Evolutionary conservation across 2,888 invertebrate genomes (phyloP), one percentile per base, ranked within the genome.

Genomic region (Epirrhoe alternata): DNA sequence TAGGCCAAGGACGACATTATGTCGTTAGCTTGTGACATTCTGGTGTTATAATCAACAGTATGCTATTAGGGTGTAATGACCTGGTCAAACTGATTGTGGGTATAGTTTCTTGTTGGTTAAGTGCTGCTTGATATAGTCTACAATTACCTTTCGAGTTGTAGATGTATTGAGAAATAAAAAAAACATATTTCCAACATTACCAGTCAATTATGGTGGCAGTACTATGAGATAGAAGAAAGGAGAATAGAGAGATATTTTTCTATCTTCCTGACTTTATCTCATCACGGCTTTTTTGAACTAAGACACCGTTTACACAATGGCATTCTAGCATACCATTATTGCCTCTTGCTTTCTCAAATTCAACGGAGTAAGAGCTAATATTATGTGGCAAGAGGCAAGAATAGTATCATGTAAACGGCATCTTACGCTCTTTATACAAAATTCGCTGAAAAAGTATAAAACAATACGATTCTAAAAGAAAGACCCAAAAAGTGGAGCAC

Each of bases 1-100:
- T 66, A 31, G 52, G 69, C 63, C 69, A 69, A 69, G 69, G 66
- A 42, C 53, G 61, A 54, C 61, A 63, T 57, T 63, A 60, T 56
- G 53, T 66, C 47, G 61, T 53, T 62, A 60, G 24, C 31, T 59
- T 52, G 56, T 52, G 62, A 53, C 61, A 60, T 14, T 64, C 59
- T 49, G 52, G 63, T 59, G 60, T 57, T 58, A 42, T 62, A 62
- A 62, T 59, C 45, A 51, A 47, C 16, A 14, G 47, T 42, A 63
- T 47, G 61, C 8, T 35, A 61, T 66, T 63, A 64, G 50, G 42
- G 64, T 45, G 66, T 66, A 69, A 66, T 61, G 64, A 66, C 66
- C 66, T 65, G 59, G 33, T 55, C 42, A 38, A 49, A 56, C 45
- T 66, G 60, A 63, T 66, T 64, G 63, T 52, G 57, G 49, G 54